These are phyloP conservation scores for Chinchilla lanigera DNA, from an alignment of 2,113 vertebrate genomes.

Conservation along the genomic window DNA sequence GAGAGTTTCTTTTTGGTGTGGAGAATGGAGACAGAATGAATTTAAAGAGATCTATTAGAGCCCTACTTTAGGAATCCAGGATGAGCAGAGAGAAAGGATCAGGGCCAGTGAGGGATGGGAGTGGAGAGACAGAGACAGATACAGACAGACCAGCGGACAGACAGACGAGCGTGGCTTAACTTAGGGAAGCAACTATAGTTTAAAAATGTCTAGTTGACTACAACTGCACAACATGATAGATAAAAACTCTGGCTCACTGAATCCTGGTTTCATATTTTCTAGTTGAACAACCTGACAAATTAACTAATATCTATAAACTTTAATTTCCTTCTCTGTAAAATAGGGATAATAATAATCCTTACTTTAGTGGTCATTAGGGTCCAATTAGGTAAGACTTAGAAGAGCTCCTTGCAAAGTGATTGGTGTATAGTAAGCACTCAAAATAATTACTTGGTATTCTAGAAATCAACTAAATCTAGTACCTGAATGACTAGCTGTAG, in stretches of 20 bases:
- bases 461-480: background rate
- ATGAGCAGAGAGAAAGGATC: background rate
- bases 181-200: background rate
- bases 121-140: background rate
- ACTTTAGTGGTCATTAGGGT: background rate
- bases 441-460: background rate
- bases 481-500: background rate
- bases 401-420: background rate
- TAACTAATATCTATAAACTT: background rate
- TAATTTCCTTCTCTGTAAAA: background rate
- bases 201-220: background rate
- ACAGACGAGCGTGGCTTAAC: background rate
- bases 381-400: background rate
- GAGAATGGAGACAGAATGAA: background rate
- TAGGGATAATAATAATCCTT: background rate
- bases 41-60: background rate
- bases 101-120: too few species aligned
- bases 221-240: background rate
- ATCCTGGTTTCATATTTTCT: conserved; percentile 15
- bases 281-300: background rate
- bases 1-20: background rate
- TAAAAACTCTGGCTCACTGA: background rate
- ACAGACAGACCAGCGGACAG: background rate
- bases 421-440: background rate
- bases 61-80: background rate